These are phyloP conservation scores for Atrichornis clamosus DNA, from an alignment of 2,113 vertebrate genomes.

Conservation along the genomic window DNA sequence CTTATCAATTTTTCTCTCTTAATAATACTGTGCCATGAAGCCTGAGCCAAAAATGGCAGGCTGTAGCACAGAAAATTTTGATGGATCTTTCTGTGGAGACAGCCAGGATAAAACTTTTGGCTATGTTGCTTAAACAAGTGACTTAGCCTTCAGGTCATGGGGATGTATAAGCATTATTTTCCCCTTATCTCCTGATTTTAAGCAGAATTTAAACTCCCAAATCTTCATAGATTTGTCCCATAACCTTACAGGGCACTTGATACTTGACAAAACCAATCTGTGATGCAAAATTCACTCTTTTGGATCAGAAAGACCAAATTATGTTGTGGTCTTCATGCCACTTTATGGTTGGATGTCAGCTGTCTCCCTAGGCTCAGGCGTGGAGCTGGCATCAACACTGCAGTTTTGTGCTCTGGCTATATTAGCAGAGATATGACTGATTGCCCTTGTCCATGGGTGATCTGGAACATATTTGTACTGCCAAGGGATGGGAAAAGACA, in stretches of 20 bases:
- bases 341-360: neutral
- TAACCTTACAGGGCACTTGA: neutral
- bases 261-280: neutral
- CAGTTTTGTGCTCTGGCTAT: neutral
- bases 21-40: conserved; percentile 2
- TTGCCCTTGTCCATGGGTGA: neutral
- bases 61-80: neutral
- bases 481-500: neutral
- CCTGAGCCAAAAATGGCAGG: conserved; percentile 15
- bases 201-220: neutral
- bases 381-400: neutral
- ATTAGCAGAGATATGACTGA: neutral
- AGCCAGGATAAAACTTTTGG: neutral
- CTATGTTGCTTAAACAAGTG: neutral
- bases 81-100: neutral
- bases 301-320: neutral
- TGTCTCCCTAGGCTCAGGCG: neutral
- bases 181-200: neutral
- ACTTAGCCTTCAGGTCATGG: neutral
- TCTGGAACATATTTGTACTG: neutral
- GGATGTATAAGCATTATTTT: neutral
- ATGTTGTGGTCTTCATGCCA: neutral
- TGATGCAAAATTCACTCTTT: neutral
- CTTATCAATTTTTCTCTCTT: conserved; percentile 42
- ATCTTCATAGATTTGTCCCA: neutral